Base-by-base conservation (phyloP, 2,888 invertebrate species). In the Cantharis rufa region DNA sequence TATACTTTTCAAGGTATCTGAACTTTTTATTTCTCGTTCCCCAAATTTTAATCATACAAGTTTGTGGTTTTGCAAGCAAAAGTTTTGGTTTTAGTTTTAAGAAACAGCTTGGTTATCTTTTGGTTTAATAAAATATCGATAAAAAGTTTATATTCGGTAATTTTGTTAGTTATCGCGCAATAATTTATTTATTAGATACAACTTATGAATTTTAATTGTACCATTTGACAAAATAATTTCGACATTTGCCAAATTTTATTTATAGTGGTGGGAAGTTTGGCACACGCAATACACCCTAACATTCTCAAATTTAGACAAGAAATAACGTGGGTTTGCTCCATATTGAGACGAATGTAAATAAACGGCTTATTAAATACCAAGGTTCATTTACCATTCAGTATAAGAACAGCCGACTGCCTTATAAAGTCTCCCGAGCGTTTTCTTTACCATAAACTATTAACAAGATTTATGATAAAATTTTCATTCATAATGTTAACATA, bases 351-450 rank as follows among this genome's bases (percentile, higher is more conserved):
- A 66, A 72, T 72, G 72, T 72, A 72, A 68, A 72, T 72, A 72
- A 66, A 68, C 72, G 73, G 66, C 69, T 68, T 68, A 73, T 73
- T 73, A 69, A 73, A 73, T 48, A 69, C 69, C 73, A 73, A 73
- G 73, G 73, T 73, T 73, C 62, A 69, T 69, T 73, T 69, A 69
- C 73, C 66, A 72, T 72, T 73, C 48, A 48, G 69, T 69, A 48
- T 73, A 69, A 27, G 68, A 72, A 73, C 73, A 69, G 73, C 28
- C 73, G 62, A 73, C 73, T 73, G 32, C 73, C 73, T 69, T 73
- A 73, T 73, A 73, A 69, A 73, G 73, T 13, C 62, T 69, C 21
- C 62, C 21, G 10, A 13, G 21, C 62, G 69, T 62, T 73, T 69
- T 69, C 73, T 68, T 73, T 69, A 61, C 73, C 73, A 69, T 73